These are phyloP conservation scores for Xanthia togata DNA, from an alignment of 2,888 invertebrate species.

Conservation along the genomic window DNA sequence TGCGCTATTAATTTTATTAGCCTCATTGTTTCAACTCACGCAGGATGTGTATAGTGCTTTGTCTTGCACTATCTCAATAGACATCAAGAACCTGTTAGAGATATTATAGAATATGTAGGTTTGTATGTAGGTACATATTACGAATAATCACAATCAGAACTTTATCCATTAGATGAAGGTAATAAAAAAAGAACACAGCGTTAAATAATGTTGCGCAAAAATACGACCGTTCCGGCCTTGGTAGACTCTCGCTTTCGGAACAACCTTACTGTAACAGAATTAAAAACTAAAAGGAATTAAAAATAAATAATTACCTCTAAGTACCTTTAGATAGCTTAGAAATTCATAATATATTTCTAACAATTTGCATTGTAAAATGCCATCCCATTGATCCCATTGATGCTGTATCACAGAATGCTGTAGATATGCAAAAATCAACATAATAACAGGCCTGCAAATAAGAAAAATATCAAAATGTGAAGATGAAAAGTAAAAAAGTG, in stretches of 20 bases:
- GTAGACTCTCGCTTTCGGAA: conserved; percentile 71
- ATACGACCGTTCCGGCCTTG: conserved; percentile 69
- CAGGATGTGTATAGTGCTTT: conserved; percentile 49
- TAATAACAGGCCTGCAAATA: neutral
- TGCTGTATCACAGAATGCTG: neutral
- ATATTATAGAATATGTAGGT: conserved; percentile 1
- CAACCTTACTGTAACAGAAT: conserved; percentile 62
- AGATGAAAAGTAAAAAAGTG: conserved; percentile 14
- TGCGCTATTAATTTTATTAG: conserved; percentile 54
- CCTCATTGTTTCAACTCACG: conserved; percentile 46
- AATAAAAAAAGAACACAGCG: conserved; percentile 43
- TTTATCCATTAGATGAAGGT: conserved; percentile 7
- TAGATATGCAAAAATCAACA: neutral
- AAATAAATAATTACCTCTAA: conserved; percentile 27
- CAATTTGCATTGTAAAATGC: neutral
- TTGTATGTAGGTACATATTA: neutral
- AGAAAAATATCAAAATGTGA: neutral
- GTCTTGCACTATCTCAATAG: conserved; percentile 44
- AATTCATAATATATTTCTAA: neutral
- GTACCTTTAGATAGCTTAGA: neutral
- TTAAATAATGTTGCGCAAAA: conserved; percentile 58
- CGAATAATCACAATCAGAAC: conserved; percentile 11
- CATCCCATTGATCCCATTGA: neutral
- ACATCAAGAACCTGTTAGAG: conserved; percentile 31
- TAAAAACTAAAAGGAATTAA: conserved; percentile 43